These are phyloP conservation scores for Pseudococcus longispinus DNA, from an alignment of 2,888 invertebrate genomes.

Conservation along the genomic window DNA sequence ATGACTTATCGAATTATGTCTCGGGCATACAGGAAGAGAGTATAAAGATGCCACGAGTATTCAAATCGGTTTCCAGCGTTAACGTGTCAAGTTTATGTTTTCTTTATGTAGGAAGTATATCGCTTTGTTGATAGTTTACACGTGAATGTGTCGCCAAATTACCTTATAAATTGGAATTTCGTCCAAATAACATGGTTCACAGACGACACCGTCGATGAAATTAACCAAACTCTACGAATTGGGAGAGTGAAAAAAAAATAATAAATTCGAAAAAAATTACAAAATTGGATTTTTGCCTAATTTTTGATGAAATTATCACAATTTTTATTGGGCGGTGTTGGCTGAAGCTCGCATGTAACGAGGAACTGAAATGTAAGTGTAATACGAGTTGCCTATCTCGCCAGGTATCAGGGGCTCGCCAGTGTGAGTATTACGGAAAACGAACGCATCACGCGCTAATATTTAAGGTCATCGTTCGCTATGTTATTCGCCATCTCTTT, in stretches of 20 bases:
- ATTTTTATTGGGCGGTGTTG: not conserved
- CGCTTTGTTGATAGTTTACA: not conserved
- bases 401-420: not conserved
- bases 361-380: not conserved
- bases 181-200: not conserved
- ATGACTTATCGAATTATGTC: slow-evolving; percentile 23
- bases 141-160: not conserved
- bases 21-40: not conserved
- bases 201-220: not conserved
- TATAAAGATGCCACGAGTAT: not conserved
- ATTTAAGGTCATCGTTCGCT: slow-evolving; percentile 48
- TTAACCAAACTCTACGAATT: not conserved
- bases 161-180: not conserved
- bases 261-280: not conserved
- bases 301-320: not conserved
- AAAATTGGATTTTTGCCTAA: not conserved
- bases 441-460: slow-evolving; percentile 30
- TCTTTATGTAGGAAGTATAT: not conserved
- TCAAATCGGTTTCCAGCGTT: not conserved
- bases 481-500: slow-evolving; percentile 45
- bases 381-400: slow-evolving; percentile 16
- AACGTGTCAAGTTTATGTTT: slow-evolving; percentile 20
- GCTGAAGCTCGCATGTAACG: not conserved
- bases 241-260: not conserved
- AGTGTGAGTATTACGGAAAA: slow-evolving; percentile 33